A percentile compares a stretch with the other conserved stretches of the same genome.
Evolutionary conservation across 2,113 vertebrate genomes (phyloP).

Genomic region (Pluvialis apricaria): DNA sequence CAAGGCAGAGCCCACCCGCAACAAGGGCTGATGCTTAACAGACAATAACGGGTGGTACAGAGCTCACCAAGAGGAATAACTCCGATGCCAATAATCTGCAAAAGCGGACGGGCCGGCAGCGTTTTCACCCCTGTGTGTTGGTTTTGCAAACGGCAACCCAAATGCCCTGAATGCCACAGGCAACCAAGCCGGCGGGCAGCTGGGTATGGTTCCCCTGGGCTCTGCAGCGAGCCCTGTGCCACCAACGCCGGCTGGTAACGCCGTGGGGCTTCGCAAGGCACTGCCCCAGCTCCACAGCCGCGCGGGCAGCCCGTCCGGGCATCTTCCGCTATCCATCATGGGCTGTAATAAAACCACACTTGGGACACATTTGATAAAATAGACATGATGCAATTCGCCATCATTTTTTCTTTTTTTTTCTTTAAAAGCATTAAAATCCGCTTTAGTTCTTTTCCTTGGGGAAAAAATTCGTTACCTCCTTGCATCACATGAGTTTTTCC

Average conservation of each 20-base stretch:
- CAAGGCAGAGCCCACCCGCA: neutral
- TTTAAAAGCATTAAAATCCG: neutral
- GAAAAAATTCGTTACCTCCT: neutral
- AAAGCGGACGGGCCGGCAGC: rapidly evolving
- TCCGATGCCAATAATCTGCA: rapidly evolving
- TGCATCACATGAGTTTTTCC: neutral
- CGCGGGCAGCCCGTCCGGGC: neutral
- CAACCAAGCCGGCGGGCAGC: no score
- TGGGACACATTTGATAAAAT: neutral
- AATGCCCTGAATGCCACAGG: neutral
- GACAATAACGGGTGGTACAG: rapidly evolving
- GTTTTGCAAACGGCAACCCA: neutral
- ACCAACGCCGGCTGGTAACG: rapidly evolving
- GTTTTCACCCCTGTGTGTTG: rapidly evolving
- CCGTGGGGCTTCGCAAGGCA: neutral
- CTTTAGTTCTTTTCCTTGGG: neutral
- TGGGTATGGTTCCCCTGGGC: neutral
- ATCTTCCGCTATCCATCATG: neutral
- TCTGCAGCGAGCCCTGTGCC: rapidly evolving
- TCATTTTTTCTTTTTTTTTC: neutral
- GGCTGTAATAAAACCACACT: neutral
- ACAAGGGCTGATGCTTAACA: neutral
- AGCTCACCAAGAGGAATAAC: neutral
- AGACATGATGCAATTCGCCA: neutral
- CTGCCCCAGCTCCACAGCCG: no score